A percentile compares a stretch with the other conserved stretches of the same genome.
These are phyloP conservation scores for Plecturocebus donacophilus DNA, from an alignment of 2,113 vertebrate genomes.

Conservation along the genomic window DNA sequence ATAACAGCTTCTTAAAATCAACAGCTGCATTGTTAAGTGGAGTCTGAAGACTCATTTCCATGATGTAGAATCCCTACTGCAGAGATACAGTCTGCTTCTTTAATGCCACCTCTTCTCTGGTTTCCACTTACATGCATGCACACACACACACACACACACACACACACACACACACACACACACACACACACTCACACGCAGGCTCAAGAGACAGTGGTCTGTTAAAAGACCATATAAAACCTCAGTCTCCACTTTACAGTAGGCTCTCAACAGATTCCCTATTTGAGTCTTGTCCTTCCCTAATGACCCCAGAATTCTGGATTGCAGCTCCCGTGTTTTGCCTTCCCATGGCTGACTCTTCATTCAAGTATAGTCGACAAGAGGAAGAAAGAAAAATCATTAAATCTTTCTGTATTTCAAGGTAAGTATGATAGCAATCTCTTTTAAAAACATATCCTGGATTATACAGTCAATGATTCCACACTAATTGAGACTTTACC, in stretches of 20 bases:
- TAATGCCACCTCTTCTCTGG: not conserved
- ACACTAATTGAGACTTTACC: not conserved
- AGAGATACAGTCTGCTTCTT: not conserved
- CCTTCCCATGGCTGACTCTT: not conserved
- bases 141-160: not conserved
- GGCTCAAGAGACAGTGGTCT: not conserved
- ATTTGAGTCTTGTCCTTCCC: not conserved
- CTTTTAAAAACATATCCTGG: not conserved
- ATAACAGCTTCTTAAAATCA: not conserved
- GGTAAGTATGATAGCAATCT: not conserved
- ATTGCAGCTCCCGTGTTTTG: not conserved
- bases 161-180: not conserved
- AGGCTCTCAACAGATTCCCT: not conserved
- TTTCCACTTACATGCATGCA: not conserved
- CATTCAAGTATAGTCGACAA: not conserved
- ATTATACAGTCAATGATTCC: not conserved
- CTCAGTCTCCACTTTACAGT: not conserved
- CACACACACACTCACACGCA: too few relatives aligned
- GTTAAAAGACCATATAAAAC: not conserved
- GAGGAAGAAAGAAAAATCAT: not conserved
- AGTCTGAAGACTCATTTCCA: not conserved
- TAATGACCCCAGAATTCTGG: not conserved
- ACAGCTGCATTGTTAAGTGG: not conserved
- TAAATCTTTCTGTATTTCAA: not conserved
- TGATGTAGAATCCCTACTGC: not conserved